Evolutionary conservation across 2,113 vertebrate species (phyloP).

Genomic region (Falcunculus frontatus): DNA sequence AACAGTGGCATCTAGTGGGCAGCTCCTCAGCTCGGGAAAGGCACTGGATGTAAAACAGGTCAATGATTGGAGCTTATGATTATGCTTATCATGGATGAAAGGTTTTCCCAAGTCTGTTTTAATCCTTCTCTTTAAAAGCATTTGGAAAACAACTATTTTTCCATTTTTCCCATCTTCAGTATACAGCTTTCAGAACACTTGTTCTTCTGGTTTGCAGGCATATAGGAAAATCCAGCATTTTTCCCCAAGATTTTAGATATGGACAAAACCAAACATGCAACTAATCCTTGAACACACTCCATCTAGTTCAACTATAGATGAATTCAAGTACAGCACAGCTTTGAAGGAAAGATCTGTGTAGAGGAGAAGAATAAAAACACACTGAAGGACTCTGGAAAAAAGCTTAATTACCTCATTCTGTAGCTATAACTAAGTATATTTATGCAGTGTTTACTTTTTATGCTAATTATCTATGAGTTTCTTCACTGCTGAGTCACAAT

Average conservation of each 20-base stretch:
- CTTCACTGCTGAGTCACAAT: neutral
- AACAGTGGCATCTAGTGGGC: conserved; percentile 79
- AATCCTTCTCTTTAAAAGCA: neutral
- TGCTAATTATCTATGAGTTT: neutral
- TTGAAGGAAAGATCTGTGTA: neutral
- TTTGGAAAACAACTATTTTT: neutral
- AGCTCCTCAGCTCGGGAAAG: neutral
- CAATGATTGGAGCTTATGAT: neutral
- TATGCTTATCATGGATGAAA: neutral
- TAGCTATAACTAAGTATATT: neutral
- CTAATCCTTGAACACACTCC: neutral
- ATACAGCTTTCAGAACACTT: neutral
- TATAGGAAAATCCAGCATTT: neutral
- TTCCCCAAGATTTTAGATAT: neutral
- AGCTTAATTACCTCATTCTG: neutral
- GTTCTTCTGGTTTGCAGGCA: neutral
- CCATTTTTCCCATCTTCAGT: neutral
- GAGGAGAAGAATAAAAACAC: neutral
- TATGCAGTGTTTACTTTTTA: neutral
- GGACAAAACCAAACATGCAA: neutral
- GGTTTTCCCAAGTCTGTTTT: neutral
- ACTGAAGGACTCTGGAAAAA: neutral
- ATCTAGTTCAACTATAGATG: neutral
- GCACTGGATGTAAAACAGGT: neutral
- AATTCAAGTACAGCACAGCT: neutral